These are phyloP conservation scores for Zingel zingel DNA, from an alignment of 2,113 vertebrate species.

Conservation along the genomic window DNA sequence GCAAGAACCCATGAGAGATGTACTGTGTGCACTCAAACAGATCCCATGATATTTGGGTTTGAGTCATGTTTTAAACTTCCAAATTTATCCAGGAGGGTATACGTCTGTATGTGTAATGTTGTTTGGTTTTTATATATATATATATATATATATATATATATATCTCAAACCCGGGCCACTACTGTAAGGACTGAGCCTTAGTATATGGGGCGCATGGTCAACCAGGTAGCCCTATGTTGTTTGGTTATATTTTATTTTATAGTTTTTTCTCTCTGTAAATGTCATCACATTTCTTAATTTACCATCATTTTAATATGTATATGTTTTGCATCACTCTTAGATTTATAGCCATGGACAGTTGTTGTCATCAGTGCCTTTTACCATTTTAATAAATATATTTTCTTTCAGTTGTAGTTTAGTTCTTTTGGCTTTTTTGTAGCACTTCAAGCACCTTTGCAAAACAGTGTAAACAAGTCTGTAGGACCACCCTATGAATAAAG, in stretches of 20 bases:
- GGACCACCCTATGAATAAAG: background rate
- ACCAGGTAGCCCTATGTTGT: no score
- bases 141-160: no score
- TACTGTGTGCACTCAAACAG: constrained; percentile 1
- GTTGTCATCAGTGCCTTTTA: background rate
- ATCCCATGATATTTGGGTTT: background rate
- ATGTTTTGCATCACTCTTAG: background rate
- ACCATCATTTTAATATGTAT: no score
- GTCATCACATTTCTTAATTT: background rate
- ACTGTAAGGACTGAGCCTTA: no score
- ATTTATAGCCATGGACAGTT: background rate
- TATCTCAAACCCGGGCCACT: no score
- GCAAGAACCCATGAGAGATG: constrained; percentile 2
- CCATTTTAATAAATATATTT: background rate
- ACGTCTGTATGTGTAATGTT: background rate
- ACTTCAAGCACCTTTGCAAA: background rate
- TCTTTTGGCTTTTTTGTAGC: background rate
- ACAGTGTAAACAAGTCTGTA: background rate
- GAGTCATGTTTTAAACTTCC: background rate
- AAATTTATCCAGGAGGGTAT: background rate
- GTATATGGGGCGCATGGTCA: no score
- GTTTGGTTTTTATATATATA: background rate
- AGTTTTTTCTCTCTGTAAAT: no score
- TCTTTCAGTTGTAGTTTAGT: background rate
- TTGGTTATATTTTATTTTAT: no score